Percentiles rank a stretch among this genome's conserved stretches.
Evolutionary conservation across 2,797 vertebrate genomes (phyloP).

Genomic region (Gadopsis bispinosus): DNA sequence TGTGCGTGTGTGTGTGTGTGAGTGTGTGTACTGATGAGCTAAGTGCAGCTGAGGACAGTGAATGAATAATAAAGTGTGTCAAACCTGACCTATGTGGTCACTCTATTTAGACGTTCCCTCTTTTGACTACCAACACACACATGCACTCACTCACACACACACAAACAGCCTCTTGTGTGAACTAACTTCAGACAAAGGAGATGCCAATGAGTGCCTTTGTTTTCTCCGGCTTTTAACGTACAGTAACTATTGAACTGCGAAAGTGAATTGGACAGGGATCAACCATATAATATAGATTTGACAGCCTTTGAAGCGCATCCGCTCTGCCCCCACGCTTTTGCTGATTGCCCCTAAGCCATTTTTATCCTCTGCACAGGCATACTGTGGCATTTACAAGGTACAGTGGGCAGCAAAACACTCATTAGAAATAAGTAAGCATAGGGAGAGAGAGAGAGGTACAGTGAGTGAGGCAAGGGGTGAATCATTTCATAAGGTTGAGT

Average conservation of each 20-base stretch:
- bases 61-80: conserved; percentile 84
- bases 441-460: conserved; percentile 41
- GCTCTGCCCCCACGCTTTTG: conserved; percentile 62
- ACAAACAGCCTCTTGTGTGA: conserved; percentile 50
- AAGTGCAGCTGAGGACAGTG: conserved; percentile 77
- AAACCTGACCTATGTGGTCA: conserved; percentile 82
- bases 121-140: conserved; percentile 50
- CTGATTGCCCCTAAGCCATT: conserved; percentile 79
- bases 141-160: conserved; percentile 8
- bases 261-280: conserved; percentile 79
- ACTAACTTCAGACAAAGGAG: conserved; percentile 57
- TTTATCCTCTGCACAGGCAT: conserved; percentile 67
- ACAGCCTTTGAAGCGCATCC: conserved; percentile 74
- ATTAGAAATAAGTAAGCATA: conserved; percentile 72
- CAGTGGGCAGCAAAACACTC: conserved; percentile 76
- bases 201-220: conserved; percentile 66
- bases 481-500: conserved; percentile 50
- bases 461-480: conserved; percentile 51
- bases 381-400: conserved; percentile 82
- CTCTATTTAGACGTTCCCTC: conserved; percentile 71
- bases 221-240: conserved; percentile 60
- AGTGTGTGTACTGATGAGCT: conserved; percentile 67
- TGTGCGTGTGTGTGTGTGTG: conserved; percentile 37
- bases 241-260: conserved; percentile 74
- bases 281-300: conserved; percentile 77